phyloP scores from a whole-genome alignment of 2,888 invertebrate genomes.

The Noctua fimbriata region DNA sequence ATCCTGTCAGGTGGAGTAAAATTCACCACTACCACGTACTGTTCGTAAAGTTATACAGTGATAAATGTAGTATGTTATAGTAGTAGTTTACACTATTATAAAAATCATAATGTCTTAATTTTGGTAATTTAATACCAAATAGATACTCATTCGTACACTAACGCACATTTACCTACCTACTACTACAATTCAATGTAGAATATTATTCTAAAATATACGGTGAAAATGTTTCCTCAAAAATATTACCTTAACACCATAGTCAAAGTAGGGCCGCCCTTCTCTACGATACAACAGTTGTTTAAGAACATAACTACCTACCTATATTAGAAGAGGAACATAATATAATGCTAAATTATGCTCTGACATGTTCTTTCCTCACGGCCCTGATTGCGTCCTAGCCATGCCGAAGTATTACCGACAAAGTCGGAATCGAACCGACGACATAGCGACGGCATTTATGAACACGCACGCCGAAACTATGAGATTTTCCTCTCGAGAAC shows the following conservation, averaged over 20 bases:
- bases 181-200: background rate
- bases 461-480: conserved; percentile 47
- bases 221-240: background rate
- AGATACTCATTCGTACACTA: background rate
- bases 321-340: conserved; percentile 53
- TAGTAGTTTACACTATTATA: background rate
- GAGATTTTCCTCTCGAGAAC: conserved; percentile 29
- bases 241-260: background rate
- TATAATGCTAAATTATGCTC: conserved; percentile 62
- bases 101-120: background rate
- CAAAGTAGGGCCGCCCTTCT: background rate
- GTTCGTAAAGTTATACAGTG: background rate
- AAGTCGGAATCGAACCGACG: conserved; percentile 52
- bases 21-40: background rate
- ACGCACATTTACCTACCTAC: background rate
- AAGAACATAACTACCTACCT: conserved; percentile 27
- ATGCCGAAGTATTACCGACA: conserved; percentile 56
- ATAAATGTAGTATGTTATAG: background rate
- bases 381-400: conserved; percentile 61
- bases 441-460: conserved; percentile 39
- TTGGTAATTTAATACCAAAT: background rate
- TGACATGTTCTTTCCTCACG: conserved; percentile 59
- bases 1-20: conserved; percentile 8
- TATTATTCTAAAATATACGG: background rate
- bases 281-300: conserved; percentile 37